Evolutionary conservation across 2,888 invertebrate genomes (phyloP).

Genomic region (Andrena bicolor): DNA sequence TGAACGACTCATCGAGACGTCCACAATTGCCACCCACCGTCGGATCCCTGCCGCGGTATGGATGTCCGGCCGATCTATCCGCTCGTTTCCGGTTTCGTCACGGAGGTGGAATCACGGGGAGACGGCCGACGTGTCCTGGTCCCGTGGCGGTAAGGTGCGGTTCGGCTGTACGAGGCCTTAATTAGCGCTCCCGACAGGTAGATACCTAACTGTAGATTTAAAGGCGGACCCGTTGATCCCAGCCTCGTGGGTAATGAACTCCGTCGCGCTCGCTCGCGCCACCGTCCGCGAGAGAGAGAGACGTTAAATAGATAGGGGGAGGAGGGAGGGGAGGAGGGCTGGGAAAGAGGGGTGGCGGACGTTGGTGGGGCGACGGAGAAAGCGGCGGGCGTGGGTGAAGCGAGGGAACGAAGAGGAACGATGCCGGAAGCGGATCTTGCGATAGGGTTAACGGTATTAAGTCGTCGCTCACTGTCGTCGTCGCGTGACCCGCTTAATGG

Average conservation of each 20-base stretch:
- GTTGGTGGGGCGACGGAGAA: slow-evolving; percentile 36
- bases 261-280: slow-evolving; percentile 38
- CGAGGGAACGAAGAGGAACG: slow-evolving; percentile 47
- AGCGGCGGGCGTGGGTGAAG: slow-evolving; percentile 37
- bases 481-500: slow-evolving; percentile 71
- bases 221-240: slow-evolving; percentile 73
- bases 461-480: slow-evolving; percentile 72
- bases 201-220: slow-evolving; percentile 77
- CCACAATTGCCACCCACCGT: too few species aligned
- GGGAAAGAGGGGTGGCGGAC: not conserved
- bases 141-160: slow-evolving; percentile 55
- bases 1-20: too few species aligned
- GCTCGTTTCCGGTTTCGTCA: slow-evolving; percentile 48
- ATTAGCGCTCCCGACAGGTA: slow-evolving; percentile 73
- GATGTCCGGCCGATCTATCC: slow-evolving; percentile 38
- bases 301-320: not conserved
- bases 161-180: slow-evolving; percentile 66
- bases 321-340: not conserved
- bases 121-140: slow-evolving; percentile 11
- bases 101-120: slow-evolving; percentile 18
- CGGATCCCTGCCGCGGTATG: not conserved
- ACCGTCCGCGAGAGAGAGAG: slow-evolving; percentile 12
- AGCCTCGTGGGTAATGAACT: slow-evolving; percentile 74
- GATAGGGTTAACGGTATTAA: slow-evolving; percentile 78
- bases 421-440: slow-evolving; percentile 77